Conservation (phyloP, 2,797 vertebrate genomes). For the Arnoldichthys spilopterus region DNA sequence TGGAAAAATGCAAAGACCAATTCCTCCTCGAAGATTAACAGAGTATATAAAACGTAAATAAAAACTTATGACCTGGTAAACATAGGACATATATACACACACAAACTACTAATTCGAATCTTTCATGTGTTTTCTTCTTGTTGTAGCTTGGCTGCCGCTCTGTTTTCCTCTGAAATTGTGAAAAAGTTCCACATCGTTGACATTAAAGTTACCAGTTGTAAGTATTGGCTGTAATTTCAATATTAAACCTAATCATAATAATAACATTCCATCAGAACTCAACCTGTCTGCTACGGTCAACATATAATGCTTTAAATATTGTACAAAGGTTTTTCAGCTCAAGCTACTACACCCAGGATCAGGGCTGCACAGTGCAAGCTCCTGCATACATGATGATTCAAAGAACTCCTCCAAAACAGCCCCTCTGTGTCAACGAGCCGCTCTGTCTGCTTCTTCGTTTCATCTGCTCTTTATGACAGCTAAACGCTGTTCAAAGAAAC, state of each 20-base stretch:
- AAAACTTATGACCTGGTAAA: too few relatives aligned
- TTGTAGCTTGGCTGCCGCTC: background rate
- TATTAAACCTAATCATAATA: too few relatives aligned
- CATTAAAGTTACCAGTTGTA: too few relatives aligned
- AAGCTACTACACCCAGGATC: background rate
- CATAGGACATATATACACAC: too few relatives aligned
- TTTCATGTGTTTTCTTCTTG: background rate
- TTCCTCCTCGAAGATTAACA: too few relatives aligned
- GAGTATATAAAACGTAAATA: too few relatives aligned
- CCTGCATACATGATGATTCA: background rate
- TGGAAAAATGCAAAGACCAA: too few relatives aligned
- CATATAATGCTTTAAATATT: background rate
- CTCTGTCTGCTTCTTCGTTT: constrained; percentile 63
- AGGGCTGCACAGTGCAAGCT: background rate
- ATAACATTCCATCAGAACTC: background rate
- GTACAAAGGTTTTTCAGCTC: background rate
- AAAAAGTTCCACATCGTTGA: too few relatives aligned
- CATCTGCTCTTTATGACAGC: constrained; percentile 61
- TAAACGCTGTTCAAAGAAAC: constrained; percentile 63
- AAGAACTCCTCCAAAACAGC: background rate
- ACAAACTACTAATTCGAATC: background rate
- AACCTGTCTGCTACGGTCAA: background rate
- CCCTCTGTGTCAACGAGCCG: constrained; percentile 1
- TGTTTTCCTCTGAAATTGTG: background rate
- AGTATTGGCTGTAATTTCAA: too few relatives aligned